These are phyloP conservation scores for human DNA, from an alignment of 2,113 vertebrate genomes.

Conservation along the genomic window DNA sequence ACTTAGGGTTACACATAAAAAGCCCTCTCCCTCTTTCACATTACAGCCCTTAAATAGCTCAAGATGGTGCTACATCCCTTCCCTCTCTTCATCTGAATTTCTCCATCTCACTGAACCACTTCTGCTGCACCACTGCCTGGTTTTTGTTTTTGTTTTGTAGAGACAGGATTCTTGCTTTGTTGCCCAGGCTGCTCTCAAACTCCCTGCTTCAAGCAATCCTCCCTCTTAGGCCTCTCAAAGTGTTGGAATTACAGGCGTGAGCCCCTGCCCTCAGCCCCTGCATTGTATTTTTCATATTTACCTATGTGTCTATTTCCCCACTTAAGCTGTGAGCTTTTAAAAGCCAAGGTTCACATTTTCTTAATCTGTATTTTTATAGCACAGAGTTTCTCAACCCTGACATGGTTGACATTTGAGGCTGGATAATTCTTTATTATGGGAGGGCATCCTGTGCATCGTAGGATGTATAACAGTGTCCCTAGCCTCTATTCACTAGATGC, in stretches of 20 bases:
- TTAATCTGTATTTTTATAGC: background rate
- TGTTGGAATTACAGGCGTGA: too few relatives aligned
- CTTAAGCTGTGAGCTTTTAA: background rate
- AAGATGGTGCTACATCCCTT: background rate
- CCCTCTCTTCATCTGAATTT: background rate
- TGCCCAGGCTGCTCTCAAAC: too few relatives aligned
- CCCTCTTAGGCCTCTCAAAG: too few relatives aligned
- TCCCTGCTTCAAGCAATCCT: too few relatives aligned
- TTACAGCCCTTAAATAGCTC: background rate
- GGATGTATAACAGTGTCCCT: background rate
- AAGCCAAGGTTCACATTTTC: background rate
- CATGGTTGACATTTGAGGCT: background rate
- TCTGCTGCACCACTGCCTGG: too few relatives aligned
- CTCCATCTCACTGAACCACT: background rate
- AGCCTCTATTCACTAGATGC: background rate
- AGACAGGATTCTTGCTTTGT: too few relatives aligned
- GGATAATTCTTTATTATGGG: background rate
- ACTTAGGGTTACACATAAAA: background rate
- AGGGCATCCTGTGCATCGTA: background rate
- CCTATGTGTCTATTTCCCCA: background rate
- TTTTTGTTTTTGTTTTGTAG: too few relatives aligned
- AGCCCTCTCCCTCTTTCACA: background rate
- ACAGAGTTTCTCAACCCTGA: background rate
- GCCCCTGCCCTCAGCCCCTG: too few relatives aligned
- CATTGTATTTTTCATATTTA: background rate